Conservation (phyloP, 1,140 invertebrate genomes). For the Aphidius ervi region DNA sequence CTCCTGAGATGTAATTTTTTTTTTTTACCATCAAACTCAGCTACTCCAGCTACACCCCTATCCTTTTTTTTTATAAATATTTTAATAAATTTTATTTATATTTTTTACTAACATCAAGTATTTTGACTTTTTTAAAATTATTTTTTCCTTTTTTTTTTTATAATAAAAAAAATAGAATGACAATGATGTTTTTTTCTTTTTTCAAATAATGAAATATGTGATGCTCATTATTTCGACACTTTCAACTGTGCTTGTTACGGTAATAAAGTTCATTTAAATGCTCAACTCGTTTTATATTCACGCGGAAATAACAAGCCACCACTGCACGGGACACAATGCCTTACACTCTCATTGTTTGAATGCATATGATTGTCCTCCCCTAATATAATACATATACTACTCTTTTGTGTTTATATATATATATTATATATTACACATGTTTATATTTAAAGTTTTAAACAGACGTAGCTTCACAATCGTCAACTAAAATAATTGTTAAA, state of each 20-base stretch:
- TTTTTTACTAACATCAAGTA: slow-evolving; percentile 1
- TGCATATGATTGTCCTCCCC: too few relatives aligned
- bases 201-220: slow-evolving; percentile 1
- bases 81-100: not conserved
- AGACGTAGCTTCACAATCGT: too few relatives aligned
- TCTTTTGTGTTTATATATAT: too few relatives aligned
- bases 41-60: not conserved
- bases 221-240: slow-evolving; percentile 11
- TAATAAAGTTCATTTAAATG: slow-evolving; percentile 20
- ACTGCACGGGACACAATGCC: not conserved
- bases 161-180: too few relatives aligned
- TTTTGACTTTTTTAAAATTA: not conserved
- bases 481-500: too few relatives aligned
- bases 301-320: not conserved
- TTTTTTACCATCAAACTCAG: not conserved
- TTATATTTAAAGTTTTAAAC: too few relatives aligned
- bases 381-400: too few relatives aligned
- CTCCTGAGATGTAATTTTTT: not conserved
- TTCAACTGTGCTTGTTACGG: slow-evolving; percentile 9
- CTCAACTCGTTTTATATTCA: slow-evolving; percentile 6
- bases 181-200: too few relatives aligned
- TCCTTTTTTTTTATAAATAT: not conserved
- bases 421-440: too few relatives aligned
- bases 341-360: not conserved
- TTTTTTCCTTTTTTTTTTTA: not conserved